phyloP scores from a whole-genome alignment of 1,140 invertebrate genomes.

The Diploscapter pachys region DNA sequence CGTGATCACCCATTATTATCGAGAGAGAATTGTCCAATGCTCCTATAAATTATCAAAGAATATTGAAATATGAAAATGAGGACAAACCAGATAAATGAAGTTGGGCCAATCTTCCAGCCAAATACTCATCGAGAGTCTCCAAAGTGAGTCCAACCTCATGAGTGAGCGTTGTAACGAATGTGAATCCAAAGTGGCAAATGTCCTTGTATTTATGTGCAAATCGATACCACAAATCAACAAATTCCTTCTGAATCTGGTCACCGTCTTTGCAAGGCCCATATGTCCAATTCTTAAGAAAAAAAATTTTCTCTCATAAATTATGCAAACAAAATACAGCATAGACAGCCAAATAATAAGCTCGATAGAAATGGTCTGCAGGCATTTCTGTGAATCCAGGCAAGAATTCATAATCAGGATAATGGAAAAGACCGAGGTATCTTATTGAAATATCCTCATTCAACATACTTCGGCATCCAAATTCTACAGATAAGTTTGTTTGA shows the following conservation, averaged over 20 bases:
- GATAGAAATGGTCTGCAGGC: conserved; percentile 51
- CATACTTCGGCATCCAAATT: conserved; percentile 44
- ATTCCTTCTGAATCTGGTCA: conserved; percentile 25
- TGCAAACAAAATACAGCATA: conserved; percentile 3
- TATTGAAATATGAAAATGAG: too few species aligned
- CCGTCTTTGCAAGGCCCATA: conserved; percentile 22
- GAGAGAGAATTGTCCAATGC: conserved; percentile 60
- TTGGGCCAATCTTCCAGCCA: neutral
- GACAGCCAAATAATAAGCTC: conserved; percentile 31
- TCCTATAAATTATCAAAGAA: conserved; percentile 1
- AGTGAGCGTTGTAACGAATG: conserved; percentile 49
- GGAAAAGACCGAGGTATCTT: conserved; percentile 43
- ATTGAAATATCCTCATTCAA: conserved; percentile 52
- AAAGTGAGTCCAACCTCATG: conserved; percentile 34
- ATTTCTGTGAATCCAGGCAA: conserved; percentile 37
- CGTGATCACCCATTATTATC: conserved; percentile 62
- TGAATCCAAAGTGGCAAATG: conserved; percentile 54
- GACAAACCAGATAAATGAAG: conserved; percentile 5
- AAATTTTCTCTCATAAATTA: neutral
- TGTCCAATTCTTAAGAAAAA: conserved; percentile 18
- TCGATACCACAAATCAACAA: conserved; percentile 45
- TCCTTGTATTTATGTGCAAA: conserved; percentile 43
- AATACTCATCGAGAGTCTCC: conserved; percentile 23
- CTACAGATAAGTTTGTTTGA: conserved; percentile 16
- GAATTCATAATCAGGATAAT: conserved; percentile 45